These are phyloP conservation scores for Chaenogobius annularis DNA, from an alignment of 2,113 vertebrate species.

Conservation along the genomic window DNA sequence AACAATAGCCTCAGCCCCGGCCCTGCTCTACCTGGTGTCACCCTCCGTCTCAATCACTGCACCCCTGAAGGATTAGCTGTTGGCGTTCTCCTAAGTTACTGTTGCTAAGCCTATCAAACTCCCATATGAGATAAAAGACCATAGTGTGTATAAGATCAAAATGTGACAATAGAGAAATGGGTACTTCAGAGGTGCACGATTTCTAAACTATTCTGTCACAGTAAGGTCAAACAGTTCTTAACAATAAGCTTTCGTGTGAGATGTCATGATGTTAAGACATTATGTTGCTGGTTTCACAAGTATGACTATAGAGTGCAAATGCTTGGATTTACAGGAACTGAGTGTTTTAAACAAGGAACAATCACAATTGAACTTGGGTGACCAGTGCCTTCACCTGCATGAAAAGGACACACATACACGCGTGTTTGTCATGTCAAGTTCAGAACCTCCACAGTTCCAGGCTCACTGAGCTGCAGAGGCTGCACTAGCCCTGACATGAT, in stretches of 20 bases:
- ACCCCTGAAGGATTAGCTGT: neutral
- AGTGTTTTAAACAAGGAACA: too few relatives aligned
- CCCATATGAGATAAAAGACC: neutral
- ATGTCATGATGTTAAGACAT: neutral
- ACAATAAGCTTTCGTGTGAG: neutral
- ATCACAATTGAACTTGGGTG: too few relatives aligned
- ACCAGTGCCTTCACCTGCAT: too few relatives aligned
- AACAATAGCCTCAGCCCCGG: neutral
- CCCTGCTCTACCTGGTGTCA: conserved; percentile 11
- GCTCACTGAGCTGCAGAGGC: too few relatives aligned
- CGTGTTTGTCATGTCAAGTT: too few relatives aligned
- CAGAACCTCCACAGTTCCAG: too few relatives aligned
- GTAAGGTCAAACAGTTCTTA: neutral
- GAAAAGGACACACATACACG: too few relatives aligned
- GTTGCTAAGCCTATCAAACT: neutral
- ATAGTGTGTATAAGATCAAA: neutral
- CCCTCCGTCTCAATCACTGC: neutral
- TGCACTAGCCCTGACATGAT: too few relatives aligned
- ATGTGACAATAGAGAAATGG: neutral
- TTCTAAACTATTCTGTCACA: neutral
- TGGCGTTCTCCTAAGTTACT: neutral
- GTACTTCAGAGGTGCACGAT: neutral
- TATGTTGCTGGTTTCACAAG: neutral
- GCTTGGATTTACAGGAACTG: too few relatives aligned
- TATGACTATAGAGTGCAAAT: neutral